A percentile compares a stretch with the other conserved stretches of the same genome.
These are phyloP conservation scores for Callinectes sapidus DNA, from an alignment of 2,888 invertebrate species.

Conservation along the genomic window DNA sequence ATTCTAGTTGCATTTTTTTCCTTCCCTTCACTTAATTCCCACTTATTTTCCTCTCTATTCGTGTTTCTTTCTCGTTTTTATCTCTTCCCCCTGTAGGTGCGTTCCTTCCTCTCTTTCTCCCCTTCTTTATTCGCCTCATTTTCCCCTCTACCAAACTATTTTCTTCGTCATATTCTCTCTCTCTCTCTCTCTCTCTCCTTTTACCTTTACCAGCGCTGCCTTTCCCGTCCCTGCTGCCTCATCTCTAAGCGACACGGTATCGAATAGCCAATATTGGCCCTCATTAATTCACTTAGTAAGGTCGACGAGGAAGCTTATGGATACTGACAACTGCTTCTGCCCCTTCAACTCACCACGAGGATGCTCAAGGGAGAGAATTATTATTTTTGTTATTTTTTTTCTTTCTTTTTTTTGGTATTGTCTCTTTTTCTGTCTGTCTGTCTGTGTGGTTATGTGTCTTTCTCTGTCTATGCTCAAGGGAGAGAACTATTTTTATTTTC, in stretches of 20 bases:
- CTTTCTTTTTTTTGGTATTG: not conserved
- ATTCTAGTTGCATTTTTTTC: not conserved
- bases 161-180: not conserved
- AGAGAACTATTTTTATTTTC: too few relatives aligned
- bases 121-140: not conserved
- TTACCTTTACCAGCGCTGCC: not conserved
- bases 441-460: not conserved
- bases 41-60: not conserved
- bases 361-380: too few relatives aligned
- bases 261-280: conserved; percentile 29
- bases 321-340: conserved; percentile 5
- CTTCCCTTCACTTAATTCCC: not conserved
- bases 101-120: not conserved
- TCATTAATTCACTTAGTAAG: conserved; percentile 31
- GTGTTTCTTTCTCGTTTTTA: not conserved
- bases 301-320: conserved; percentile 21
- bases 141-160: not conserved
- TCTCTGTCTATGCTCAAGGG: too few relatives aligned
- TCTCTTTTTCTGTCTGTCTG: not conserved
- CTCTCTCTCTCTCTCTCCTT: not conserved
- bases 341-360: not conserved
- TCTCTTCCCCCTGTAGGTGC: not conserved
- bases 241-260: not conserved
- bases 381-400: too few relatives aligned
- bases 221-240: not conserved